Conservation (phyloP, 2,888 invertebrate species). For the Idaea straminata region DNA sequence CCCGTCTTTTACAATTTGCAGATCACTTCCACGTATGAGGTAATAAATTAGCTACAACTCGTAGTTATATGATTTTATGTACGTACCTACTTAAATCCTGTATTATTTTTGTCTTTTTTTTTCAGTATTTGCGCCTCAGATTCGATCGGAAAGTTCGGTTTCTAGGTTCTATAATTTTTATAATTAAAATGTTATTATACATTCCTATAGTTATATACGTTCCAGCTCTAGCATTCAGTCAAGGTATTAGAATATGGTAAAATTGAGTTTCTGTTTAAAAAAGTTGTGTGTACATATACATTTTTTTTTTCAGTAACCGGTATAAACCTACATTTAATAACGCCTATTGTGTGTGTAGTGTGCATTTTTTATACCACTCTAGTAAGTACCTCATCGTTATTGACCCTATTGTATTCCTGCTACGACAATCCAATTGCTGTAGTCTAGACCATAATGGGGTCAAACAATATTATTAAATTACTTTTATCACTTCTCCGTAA, state of each 20-base stretch:
- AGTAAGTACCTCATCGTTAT: conserved; percentile 78
- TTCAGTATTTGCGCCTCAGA: conserved; percentile 84
- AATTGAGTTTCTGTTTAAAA: background rate
- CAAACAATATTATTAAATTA: conserved; percentile 13
- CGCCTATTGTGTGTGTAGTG: conserved; percentile 89
- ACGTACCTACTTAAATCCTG: conserved; percentile 4
- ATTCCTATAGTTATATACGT: conserved; percentile 93
- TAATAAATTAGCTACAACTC: conserved; percentile 42
- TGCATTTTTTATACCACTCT: conserved; percentile 96
- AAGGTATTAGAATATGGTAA: conserved; percentile 73
- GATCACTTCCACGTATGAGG: conserved; percentile 88
- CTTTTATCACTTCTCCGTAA: conserved; percentile 4
- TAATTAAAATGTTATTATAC: conserved; percentile 87
- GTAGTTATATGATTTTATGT: conserved; percentile 5
- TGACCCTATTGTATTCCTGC: conserved; percentile 40
- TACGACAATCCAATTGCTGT: conserved; percentile 35
- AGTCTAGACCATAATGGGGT: conserved; percentile 31
- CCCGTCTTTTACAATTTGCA: conserved; percentile 87
- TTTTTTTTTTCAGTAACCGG: conserved; percentile 85
- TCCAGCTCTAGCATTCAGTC: conserved; percentile 91
- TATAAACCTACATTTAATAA: conserved; percentile 87
- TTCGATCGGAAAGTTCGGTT: conserved; percentile 84
- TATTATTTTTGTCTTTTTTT: conserved; percentile 33
- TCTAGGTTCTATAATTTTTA: conserved; percentile 84
- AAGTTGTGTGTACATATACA: background rate